A percentile compares a stretch with the other conserved stretches of the same genome.
phyloP scores from a whole-genome alignment of 2,888 invertebrate species.

The Quadroppia sp. region DNA sequence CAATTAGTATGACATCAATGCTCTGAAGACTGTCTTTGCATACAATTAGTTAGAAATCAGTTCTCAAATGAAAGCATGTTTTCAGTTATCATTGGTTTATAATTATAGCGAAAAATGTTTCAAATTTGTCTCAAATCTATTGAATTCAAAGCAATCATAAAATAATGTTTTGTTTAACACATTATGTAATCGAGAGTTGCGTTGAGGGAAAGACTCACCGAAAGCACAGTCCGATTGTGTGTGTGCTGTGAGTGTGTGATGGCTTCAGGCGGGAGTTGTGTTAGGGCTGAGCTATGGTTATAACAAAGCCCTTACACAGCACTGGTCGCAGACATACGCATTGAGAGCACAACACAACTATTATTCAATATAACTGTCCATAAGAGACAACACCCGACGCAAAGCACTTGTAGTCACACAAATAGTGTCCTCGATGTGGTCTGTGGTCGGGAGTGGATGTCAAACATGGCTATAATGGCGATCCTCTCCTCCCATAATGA shows the following conservation, averaged over 20 bases:
- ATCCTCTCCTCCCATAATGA: constrained; percentile 32
- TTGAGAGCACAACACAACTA: not conserved
- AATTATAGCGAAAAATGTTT: no score
- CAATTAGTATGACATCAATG: not conserved
- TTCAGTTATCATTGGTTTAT: no score
- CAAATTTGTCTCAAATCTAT: no score
- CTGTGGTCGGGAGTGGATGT: not conserved
- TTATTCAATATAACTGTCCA: not conserved
- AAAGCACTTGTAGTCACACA: not conserved
- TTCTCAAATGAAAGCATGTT: no score
- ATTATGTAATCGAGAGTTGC: no score
- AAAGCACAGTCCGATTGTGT: constrained; percentile 22
- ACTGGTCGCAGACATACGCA: not conserved
- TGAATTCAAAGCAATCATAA: no score
- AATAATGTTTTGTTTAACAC: no score
- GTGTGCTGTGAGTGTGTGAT: not conserved
- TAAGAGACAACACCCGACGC: not conserved
- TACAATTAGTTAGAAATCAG: no score
- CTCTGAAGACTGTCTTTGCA: no score
- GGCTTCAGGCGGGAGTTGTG: constrained; percentile 30
- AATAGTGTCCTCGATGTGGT: not conserved
- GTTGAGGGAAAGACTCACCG: not conserved
- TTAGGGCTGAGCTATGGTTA: not conserved
- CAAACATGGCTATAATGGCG: constrained; percentile 11
- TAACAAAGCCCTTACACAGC: not conserved